A percentile compares a stretch with the other conserved stretches of the same genome.
Conservation (phyloP, 2,113 vertebrate genomes). For the Piaya cayana region DNA sequence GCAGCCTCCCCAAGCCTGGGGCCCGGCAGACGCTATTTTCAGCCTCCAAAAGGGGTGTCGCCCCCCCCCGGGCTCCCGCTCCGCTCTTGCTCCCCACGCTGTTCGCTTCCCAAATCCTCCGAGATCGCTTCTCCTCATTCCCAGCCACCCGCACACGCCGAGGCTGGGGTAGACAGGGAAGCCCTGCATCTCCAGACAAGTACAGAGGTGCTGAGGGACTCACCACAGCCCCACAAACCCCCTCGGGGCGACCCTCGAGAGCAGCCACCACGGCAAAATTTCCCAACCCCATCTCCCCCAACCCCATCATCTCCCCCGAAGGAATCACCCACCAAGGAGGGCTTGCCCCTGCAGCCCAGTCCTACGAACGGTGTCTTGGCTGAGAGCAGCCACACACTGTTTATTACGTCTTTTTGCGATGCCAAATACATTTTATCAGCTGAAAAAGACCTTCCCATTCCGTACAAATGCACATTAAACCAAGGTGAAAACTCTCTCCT, state of each 20-base stretch:
- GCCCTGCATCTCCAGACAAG: not conserved
- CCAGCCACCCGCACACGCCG: accelerated
- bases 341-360: not conserved
- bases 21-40: not conserved
- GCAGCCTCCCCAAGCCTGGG: not conserved
- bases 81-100: not conserved
- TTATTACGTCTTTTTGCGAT: accelerated
- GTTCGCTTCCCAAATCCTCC: not conserved
- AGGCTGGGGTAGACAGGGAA: too few species aligned
- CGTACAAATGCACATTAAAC: accelerated
- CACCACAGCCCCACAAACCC: not conserved
- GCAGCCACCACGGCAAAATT: too few species aligned
- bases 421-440: not conserved
- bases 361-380: accelerated
- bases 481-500: not conserved
- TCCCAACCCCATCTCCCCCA: not conserved
- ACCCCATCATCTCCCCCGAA: too few species aligned
- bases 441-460: not conserved
- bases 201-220: not conserved
- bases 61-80: not conserved
- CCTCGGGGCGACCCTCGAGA: not conserved
- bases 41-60: not conserved
- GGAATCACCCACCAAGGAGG: accelerated
- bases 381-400: accelerated
- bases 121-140: accelerated